phyloP scores from a whole-genome alignment of 2,797 vertebrate species.

The Naso thynnoides region DNA sequence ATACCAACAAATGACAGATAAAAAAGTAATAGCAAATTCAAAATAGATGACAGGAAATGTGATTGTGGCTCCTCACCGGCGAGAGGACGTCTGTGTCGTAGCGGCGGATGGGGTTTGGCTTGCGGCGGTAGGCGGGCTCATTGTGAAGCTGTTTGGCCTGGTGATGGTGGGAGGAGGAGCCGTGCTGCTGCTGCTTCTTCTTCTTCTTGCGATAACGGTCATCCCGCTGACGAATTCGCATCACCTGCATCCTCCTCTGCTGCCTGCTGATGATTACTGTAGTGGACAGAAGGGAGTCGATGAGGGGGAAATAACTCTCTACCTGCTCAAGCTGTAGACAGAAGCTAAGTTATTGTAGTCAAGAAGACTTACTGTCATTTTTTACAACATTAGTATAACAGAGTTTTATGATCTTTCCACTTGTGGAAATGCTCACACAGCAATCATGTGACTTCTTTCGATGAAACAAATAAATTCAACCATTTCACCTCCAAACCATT shows the following conservation, averaged over 20 bases:
- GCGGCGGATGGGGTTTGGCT: constrained; percentile 96
- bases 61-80: constrained; percentile 85
- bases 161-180: constrained; percentile 61
- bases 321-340: not conserved
- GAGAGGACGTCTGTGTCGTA: constrained; percentile 98
- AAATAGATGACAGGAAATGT: not conserved
- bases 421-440: too few species aligned
- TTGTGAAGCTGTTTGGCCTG: constrained; percentile 88
- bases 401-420: too few species aligned
- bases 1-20: too few species aligned
- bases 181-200: constrained; percentile 83
- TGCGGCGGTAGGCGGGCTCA: constrained; percentile 94
- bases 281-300: constrained; percentile 1
- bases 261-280: constrained; percentile 97
- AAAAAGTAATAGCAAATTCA: not conserved
- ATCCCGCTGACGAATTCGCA: constrained; percentile 95
- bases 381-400: too few species aligned
- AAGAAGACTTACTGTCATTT: too few species aligned
- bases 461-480: too few species aligned
- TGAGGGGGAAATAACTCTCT: not conserved
- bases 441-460: too few species aligned
- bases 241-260: constrained; percentile 93
- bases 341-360: not conserved
- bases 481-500: too few species aligned
- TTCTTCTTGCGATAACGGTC: constrained; percentile 91